Evolutionary conservation across 1,140 invertebrate genomes (phyloP).

Genomic region (Drosophila repletoides): DNA sequence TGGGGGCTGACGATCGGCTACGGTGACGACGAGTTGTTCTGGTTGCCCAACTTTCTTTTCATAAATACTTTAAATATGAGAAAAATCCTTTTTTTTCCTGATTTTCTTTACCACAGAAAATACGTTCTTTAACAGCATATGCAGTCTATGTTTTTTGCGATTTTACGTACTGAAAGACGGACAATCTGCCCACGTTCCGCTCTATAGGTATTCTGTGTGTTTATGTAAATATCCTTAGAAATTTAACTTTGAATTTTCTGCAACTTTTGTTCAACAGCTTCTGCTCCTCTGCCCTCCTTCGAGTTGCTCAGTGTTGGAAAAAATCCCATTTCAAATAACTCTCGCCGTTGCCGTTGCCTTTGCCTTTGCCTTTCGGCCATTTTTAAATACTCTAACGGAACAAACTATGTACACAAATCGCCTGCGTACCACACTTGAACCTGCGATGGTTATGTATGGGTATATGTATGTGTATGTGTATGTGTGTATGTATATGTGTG

Average conservation of each 20-base stretch:
- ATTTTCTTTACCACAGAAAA: no score
- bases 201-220: no score
- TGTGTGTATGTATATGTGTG: neutral
- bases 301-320: constrained; percentile 2
- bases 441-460: constrained; percentile 5
- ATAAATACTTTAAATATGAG: no score
- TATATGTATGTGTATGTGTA: constrained; percentile 14
- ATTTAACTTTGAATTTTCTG: constrained; percentile 17
- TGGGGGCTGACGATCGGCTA: no score
- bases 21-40: no score
- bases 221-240: neutral
- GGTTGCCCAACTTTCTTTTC: no score
- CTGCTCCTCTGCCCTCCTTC: neutral
- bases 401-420: constrained; percentile 17
- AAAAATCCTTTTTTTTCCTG: no score
- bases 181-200: no score
- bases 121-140: no score
- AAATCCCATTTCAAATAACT: constrained; percentile 39
- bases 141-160: no score
- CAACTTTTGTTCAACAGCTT: neutral
- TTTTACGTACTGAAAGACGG: no score
- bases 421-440: constrained; percentile 9
- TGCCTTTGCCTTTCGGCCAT: constrained; percentile 60
- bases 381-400: constrained; percentile 48
- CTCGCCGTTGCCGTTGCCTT: no score